Conservation (phyloP, 2,888 invertebrate genomes). For the Alloscopus bannaensis region DNA sequence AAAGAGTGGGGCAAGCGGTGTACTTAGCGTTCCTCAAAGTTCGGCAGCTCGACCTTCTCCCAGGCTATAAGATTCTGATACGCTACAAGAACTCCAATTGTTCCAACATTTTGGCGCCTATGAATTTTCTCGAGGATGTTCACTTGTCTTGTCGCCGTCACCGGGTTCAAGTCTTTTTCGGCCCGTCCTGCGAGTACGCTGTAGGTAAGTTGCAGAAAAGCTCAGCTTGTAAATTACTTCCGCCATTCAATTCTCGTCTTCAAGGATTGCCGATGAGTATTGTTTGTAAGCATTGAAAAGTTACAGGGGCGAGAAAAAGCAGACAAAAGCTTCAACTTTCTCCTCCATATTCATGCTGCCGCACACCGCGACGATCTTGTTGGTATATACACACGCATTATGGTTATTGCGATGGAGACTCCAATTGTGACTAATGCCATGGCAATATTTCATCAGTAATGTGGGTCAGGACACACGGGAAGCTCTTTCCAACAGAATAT, state of each 20-base stretch:
- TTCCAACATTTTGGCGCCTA: constrained; percentile 72
- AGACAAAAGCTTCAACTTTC: background rate
- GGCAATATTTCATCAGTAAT: constrained; percentile 41
- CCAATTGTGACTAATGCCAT: constrained; percentile 22
- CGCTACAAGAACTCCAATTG: constrained; percentile 73
- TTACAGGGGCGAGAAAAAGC: too few relatives aligned
- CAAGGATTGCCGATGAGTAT: too few relatives aligned
- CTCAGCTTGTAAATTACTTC: constrained; percentile 1
- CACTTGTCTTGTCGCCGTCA: too few relatives aligned
- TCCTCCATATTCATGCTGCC: background rate
- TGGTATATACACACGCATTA: constrained; percentile 22
- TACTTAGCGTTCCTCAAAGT: constrained; percentile 67
- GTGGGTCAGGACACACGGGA: constrained; percentile 38
- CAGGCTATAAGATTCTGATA: constrained; percentile 66
- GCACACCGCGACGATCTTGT: background rate
- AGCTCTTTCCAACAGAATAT: constrained; percentile 12
- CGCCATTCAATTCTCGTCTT: background rate
- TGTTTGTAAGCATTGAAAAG: too few relatives aligned
- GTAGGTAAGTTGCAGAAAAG: constrained; percentile 81
- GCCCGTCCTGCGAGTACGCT: constrained; percentile 88
- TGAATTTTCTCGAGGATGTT: constrained; percentile 68
- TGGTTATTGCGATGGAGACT: constrained; percentile 19
- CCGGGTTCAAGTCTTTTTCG: constrained; percentile 84
- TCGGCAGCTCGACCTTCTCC: constrained; percentile 57
- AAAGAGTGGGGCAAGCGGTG: constrained; percentile 72